Evolutionary conservation across 2,888 invertebrate species (phyloP).

Genomic region (Machimus atricapillus): DNA sequence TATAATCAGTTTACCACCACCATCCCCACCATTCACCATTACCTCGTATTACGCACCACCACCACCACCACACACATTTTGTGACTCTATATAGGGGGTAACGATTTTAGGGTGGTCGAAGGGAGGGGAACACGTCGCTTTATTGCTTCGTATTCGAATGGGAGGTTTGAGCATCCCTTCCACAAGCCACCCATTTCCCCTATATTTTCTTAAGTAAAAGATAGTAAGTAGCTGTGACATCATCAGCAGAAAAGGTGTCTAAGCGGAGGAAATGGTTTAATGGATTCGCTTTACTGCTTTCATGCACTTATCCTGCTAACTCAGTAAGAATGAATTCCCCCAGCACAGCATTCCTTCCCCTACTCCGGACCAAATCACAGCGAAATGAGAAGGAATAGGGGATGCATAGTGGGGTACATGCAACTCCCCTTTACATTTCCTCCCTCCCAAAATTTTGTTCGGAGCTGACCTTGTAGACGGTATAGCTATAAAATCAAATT

Average conservation of each 20-base stretch:
- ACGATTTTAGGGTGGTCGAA: neutral
- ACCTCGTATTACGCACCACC: neutral
- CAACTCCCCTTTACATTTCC: neutral
- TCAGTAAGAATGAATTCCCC: neutral
- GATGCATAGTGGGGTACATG: neutral
- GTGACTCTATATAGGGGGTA: neutral
- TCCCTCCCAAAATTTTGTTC: neutral
- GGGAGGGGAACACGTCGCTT: neutral
- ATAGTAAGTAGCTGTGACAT: neutral
- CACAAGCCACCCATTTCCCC: neutral
- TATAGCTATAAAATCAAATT: neutral
- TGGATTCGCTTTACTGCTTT: conserved; percentile 4
- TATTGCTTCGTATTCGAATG: neutral
- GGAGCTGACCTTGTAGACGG: neutral
- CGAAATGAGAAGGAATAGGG: neutral
- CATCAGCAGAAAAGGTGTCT: neutral
- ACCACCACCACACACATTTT: neutral
- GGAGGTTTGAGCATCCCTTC: neutral
- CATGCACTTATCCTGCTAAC: conserved; percentile 1
- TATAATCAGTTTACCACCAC: conserved; percentile 14
- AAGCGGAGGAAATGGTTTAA: neutral
- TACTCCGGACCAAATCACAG: neutral
- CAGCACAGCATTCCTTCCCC: neutral
- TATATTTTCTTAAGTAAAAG: neutral
- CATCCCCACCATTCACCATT: neutral